Evolutionary conservation across 2,113 vertebrate species (phyloP).

Genomic region (Pedionomus torquatus): DNA sequence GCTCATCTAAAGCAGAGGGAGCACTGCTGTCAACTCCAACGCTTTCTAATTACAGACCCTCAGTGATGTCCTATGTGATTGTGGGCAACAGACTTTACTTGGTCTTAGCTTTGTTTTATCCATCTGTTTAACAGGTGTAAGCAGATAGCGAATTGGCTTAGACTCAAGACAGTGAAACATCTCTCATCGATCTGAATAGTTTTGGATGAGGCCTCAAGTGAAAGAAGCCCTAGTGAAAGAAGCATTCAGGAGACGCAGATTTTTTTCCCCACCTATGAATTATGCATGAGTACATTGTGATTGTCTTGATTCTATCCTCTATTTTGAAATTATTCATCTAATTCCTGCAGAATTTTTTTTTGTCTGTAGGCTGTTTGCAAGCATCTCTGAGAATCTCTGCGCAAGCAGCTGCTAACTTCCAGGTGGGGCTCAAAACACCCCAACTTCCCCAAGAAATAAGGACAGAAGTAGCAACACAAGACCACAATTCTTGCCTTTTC

Average conservation of each 20-base stretch:
- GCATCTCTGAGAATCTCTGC: neutral
- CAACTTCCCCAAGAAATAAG: neutral
- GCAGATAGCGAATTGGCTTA: neutral
- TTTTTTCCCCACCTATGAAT: neutral
- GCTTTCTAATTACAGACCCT: neutral
- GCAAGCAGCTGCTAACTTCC: slow-evolving; percentile 1
- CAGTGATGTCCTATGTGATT: rapidly evolving
- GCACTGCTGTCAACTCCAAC: neutral
- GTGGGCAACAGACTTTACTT: neutral
- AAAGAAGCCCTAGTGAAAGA: slow-evolving; percentile 36
- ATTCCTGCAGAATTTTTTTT: neutral
- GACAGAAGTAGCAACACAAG: neutral
- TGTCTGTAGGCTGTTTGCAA: neutral
- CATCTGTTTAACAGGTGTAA: neutral
- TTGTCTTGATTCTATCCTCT: slow-evolving; percentile 52
- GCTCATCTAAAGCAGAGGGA: neutral
- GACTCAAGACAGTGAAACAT: neutral
- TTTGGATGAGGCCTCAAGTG: slow-evolving; percentile 9
- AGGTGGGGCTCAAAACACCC: neutral
- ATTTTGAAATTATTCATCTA: slow-evolving; percentile 51
- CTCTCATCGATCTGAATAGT: slow-evolving; percentile 21
- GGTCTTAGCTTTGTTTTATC: neutral
- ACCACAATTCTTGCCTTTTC: neutral
- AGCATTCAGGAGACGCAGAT: slow-evolving; percentile 26
- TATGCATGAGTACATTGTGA: slow-evolving; percentile 54